Base-by-base conservation (phyloP, 2,113 vertebrate genomes). In the Mandrillus leucophaeus region DNA sequence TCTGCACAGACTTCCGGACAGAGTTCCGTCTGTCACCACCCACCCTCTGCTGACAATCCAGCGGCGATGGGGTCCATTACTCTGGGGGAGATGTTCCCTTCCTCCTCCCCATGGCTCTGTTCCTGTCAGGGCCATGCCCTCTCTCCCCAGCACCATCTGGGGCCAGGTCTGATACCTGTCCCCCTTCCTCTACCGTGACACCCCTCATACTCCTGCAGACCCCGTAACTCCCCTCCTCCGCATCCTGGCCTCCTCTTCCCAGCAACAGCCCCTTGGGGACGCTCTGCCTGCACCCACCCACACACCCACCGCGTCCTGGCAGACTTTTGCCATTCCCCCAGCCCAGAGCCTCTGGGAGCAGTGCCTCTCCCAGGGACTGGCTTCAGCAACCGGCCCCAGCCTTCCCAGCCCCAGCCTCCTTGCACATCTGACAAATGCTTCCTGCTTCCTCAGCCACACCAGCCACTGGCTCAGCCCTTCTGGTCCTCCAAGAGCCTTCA, bases 61-160 rank as follows among this genome's bases (percentile, higher is more conserved):
- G 3, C 23, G 0, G 20, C 8, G 10, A 52, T 2, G 1, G 2
- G 18, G 22, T 27, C 43, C 0, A 0, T 55, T 8, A 1, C 17
- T 14, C 50, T 4, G 40, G 0, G 11, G 9, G 12, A 55, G 3
- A 40, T 6, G 12, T 40, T 17, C 93, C 81, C n/a, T 5, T 30
- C 14, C 20, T 38, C 38, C 22, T 16, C 30, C 2, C 5, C 27
- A 1, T 6, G 3, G 50, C 50, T n/a, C 61, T 16, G 4, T 35
- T 38, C 13, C 6, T 30, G 40, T 17, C 12, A 38, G 64, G n/a
- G 45, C 38, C 23, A 0, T 20, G n/a, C 40, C 38, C 38, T n/a
- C 25, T 72, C 6, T 73, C 35, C 43, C 66, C 18, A 9, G 25
- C 20, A 48, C 25, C 45, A 13, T 2, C 50, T 12, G 52, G 85